Percentiles rank a stretch among this genome's conserved stretches.
phyloP scores from a whole-genome alignment of 2,888 invertebrate genomes.

The Brachycybe producta region DNA sequence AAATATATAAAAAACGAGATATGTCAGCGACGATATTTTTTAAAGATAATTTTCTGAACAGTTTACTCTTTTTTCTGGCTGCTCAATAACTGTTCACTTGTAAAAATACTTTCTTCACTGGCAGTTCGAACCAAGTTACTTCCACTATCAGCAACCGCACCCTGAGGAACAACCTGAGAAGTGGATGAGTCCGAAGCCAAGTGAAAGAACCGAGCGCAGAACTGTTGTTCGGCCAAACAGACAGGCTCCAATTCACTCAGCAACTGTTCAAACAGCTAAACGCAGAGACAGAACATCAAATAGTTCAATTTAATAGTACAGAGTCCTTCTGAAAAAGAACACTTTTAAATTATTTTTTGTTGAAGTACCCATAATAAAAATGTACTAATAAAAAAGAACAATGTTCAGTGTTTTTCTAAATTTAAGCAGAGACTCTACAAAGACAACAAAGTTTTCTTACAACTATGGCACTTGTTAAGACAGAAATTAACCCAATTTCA shows the following conservation, averaged over 20 bases:
- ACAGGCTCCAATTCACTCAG: slow-evolving; percentile 78
- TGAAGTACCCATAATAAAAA: neutral
- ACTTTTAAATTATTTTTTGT: no score
- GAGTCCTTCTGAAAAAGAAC: neutral
- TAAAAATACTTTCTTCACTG: slow-evolving; percentile 24
- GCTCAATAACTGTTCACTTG: slow-evolving; percentile 18
- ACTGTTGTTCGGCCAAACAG: slow-evolving; percentile 87
- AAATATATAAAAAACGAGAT: slow-evolving; percentile 13
- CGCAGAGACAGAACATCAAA: slow-evolving; percentile 10
- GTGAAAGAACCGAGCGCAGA: slow-evolving; percentile 84
- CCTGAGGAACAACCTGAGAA: no score
- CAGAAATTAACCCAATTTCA: no score
- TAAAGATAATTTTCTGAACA: slow-evolving; percentile 2
- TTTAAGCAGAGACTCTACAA: no score
- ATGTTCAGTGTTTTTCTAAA: no score
- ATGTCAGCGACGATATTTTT: neutral
- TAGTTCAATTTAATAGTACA: neutral
- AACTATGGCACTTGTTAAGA: no score
- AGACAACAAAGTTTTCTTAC: no score
- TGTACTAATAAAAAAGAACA: neutral
- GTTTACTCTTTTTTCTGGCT: slow-evolving; percentile 22
- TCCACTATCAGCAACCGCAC: neutral
- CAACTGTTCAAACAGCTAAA: slow-evolving; percentile 61
- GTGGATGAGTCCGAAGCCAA: slow-evolving; percentile 51
- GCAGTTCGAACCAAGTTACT: slow-evolving; percentile 20